A percentile compares a stretch with the other conserved stretches of the same genome.
Conservation (phyloP, 2,797 vertebrate species). For the Hydrophis major region DNA sequence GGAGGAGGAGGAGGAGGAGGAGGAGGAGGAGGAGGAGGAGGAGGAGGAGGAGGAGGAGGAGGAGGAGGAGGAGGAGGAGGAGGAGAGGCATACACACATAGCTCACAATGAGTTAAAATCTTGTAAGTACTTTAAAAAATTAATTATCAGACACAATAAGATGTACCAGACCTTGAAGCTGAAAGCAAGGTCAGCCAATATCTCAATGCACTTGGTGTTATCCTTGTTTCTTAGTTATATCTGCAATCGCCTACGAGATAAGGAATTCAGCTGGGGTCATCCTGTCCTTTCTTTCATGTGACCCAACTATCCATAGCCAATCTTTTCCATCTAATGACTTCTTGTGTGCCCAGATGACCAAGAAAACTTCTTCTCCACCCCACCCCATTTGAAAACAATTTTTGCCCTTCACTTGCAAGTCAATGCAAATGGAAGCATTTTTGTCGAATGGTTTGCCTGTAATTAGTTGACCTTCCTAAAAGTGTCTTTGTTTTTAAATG, state of each 20-base stretch:
- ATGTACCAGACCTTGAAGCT: background rate
- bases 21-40: no score
- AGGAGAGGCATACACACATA: background rate
- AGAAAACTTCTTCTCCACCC: background rate
- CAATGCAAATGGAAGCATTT: background rate
- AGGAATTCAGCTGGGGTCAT: background rate
- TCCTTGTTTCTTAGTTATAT: background rate
- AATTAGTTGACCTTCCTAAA: background rate
- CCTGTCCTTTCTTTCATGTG: background rate
- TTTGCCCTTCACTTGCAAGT: background rate
- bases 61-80: no score
- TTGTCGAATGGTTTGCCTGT: background rate
- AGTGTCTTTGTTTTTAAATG: background rate
- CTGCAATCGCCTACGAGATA: background rate
- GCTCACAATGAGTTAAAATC: background rate
- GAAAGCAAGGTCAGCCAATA: background rate
- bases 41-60: no score
- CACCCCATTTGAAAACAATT: background rate
- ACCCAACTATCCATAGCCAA: background rate
- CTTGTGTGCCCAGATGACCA: background rate
- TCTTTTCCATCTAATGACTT: background rate
- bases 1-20: fast-evolving
- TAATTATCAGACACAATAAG: background rate
- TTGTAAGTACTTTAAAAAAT: background rate
- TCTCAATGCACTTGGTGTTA: background rate